Evolutionary conservation across 2,113 vertebrate species (phyloP).

Genomic region (Neofelis nebulosa): DNA sequence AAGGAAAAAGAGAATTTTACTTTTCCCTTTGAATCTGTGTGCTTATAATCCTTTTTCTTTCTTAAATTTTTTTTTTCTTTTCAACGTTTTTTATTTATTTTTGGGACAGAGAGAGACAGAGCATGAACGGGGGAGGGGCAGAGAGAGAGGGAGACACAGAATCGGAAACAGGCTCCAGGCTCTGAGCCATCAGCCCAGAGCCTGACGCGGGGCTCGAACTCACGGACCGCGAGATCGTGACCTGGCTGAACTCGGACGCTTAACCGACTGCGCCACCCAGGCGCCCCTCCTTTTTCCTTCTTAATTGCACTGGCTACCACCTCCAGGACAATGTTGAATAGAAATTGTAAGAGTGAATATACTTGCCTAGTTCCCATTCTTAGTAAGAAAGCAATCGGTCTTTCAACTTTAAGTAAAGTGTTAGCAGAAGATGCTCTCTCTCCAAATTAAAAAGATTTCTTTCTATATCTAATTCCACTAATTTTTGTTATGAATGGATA

Average conservation of each 20-base stretch:
- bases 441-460: background rate
- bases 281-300: background rate
- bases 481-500: background rate
- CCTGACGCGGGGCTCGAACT: too few species aligned
- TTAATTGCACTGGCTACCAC: background rate
- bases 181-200: too few species aligned
- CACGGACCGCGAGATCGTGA: too few species aligned
- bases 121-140: too few species aligned
- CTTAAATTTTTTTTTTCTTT: too few species aligned
- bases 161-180: too few species aligned
- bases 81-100: too few species aligned
- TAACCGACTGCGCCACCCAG: too few species aligned
- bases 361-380: background rate
- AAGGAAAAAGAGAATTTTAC: background rate
- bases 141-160: too few species aligned
- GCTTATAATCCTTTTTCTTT: background rate
- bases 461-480: background rate
- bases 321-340: background rate
- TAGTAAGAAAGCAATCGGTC: background rate
- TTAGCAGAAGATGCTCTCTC: background rate
- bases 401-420: background rate
- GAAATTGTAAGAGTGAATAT: background rate
- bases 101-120: too few species aligned
- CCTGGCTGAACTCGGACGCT: too few species aligned
- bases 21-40: background rate